Evolutionary conservation across 1,140 invertebrate species (phyloP), one percentile per base, ranked within the genome.

Genomic region (Procambarus virginalis): DNA sequence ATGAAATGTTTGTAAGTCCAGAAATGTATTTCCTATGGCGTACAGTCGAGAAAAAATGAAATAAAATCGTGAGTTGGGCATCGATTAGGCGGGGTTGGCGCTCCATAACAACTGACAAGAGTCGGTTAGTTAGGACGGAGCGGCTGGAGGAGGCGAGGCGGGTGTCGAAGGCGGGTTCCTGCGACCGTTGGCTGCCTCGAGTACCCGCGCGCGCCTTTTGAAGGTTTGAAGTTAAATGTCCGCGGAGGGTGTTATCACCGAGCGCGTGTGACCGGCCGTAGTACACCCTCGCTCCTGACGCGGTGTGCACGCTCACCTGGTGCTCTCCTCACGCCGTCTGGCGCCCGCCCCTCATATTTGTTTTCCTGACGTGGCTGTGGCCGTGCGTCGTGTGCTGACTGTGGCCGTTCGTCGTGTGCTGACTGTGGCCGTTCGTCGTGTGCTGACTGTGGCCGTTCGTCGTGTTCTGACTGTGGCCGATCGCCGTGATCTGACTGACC

Each of bases 191-290:
- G 64, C 49, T 49, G 49, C 1, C 49, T n/a, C 49, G 6, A 22
- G 14, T 5, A 48, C 68, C 60, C 81, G 81, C 81, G 81, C 82
- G 82, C 82, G 82, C 64, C 48, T 84, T 84, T 84, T 84, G 82
- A 84, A 84, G 68, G 82, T 84, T 84, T 68, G 82, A 84, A 84
- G 82, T 84, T 84, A 84, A 84, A 84, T 68, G 82, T 70, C 82
- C 82, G 14, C 82, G 46, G 14, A 46, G 48, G 82, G 73, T 84
- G 82, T 84, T 84, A 84, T 84, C 46, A 60, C 17, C 8, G 20
- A 20, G 68, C 82, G 82, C 64, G 58, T 68, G 60, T 46, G 58
- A 49, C 64, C 60, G n/a, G 34, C n/a, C 48, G 10, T 68, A 84
- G 82, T 84, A 68, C 64, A n/a, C 14, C 17, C 17, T 22, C 45